phyloP scores from a whole-genome alignment of 2,888 invertebrate species.

The Brassicogethes aeneus region DNA sequence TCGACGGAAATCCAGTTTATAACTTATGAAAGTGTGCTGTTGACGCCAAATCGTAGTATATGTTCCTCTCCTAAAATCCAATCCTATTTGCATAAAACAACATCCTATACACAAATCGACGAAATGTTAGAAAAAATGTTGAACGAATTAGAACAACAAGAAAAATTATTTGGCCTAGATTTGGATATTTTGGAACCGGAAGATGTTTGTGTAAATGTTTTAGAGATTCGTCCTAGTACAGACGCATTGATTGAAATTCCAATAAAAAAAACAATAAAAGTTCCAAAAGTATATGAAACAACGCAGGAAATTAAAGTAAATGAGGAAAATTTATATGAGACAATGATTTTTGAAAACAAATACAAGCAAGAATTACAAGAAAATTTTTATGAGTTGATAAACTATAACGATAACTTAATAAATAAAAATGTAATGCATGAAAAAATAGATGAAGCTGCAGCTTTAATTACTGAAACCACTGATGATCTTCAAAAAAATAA shows the following conservation, averaged over 20 bases:
- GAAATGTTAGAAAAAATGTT: conserved; percentile 39
- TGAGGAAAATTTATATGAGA: conserved; percentile 14
- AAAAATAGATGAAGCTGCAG: conserved; percentile 16
- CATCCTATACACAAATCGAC: conserved; percentile 39
- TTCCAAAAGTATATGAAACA: conserved; percentile 31
- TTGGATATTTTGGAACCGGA: conserved; percentile 28
- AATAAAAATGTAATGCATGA: conserved; percentile 14
- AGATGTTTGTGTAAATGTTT: conserved; percentile 30
- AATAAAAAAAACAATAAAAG: conserved; percentile 31
- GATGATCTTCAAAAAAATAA: conserved; percentile 22
- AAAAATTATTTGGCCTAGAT: conserved; percentile 33
- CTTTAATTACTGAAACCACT: conserved; percentile 18
- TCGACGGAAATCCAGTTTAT: conserved; percentile 25
- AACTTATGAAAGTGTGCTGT: conserved; percentile 36
- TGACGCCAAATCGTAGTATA: conserved; percentile 29
- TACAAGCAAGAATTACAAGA: conserved; percentile 8
- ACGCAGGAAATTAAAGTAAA: conserved; percentile 29
- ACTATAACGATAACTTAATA: conserved; percentile 17
- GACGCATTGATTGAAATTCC: conserved; percentile 40
- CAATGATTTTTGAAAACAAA: conserved; percentile 16
- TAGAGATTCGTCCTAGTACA: conserved; percentile 35
- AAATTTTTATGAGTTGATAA: conserved; percentile 26
- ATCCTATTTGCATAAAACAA: conserved; percentile 17
- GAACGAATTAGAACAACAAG: conserved; percentile 38
- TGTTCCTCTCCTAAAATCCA: conserved; percentile 9